Percentiles rank a stretch among this genome's conserved stretches.
phyloP scores from a whole-genome alignment of 1,140 invertebrate species.

The Temnothorax longispinosus region DNA sequence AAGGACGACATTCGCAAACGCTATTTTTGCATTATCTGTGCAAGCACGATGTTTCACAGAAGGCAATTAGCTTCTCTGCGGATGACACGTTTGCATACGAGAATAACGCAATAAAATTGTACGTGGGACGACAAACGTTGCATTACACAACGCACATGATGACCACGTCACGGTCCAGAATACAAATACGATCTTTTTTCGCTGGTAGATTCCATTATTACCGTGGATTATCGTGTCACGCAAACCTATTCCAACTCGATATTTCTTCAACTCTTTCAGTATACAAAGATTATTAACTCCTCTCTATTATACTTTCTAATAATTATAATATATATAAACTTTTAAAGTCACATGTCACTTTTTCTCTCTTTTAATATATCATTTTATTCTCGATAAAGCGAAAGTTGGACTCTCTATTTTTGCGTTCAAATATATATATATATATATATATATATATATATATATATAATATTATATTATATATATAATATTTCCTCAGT shows the following conservation, averaged over 20 bases:
- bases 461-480: neutral
- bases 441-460: no score
- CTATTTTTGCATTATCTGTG: constrained; percentile 20
- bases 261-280: constrained; percentile 1
- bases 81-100: constrained; percentile 51
- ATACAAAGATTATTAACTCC: neutral
- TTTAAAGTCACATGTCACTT: neutral
- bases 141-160: constrained; percentile 36
- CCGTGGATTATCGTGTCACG: neutral
- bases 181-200: constrained; percentile 48
- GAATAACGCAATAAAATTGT: constrained; percentile 52
- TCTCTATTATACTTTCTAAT: neutral
- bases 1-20: neutral
- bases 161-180: constrained; percentile 34
- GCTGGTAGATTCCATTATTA: neutral
- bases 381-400: neutral
- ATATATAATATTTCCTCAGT: no score
- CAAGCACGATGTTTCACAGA: constrained; percentile 26
- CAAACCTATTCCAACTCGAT: neutral
- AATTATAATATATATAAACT: neutral
- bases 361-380: neutral
- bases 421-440: no score
- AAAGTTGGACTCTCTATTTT: neutral
- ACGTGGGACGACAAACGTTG: constrained; percentile 46
- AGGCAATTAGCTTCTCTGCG: constrained; percentile 43